phyloP scores from a whole-genome alignment of 2,113 vertebrate genomes.

The Pomatostomus ruficeps region DNA sequence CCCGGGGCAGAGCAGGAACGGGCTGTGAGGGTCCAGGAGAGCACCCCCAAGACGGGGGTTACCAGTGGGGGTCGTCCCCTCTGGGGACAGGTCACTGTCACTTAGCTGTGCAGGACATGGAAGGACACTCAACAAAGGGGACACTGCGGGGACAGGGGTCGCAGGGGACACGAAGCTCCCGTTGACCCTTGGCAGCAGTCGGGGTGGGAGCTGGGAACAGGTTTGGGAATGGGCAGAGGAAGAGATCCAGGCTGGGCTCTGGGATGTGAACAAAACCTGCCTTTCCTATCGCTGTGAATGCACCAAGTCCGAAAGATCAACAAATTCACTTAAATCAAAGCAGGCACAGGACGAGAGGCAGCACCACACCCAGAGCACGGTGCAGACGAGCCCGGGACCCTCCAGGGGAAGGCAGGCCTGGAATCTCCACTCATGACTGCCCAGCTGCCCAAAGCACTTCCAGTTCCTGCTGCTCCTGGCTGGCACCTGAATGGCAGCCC shows the following conservation, averaged over 20 bases:
- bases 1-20: fast-evolving
- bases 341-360: not conserved
- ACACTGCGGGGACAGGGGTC: not conserved
- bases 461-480: not conserved
- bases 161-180: not conserved
- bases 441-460: not conserved
- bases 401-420: not conserved
- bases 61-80: not conserved
- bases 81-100: fast-evolving
- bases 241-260: not conserved
- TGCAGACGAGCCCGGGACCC: not conserved
- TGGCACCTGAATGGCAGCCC: not conserved
- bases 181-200: fast-evolving
- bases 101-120: fast-evolving
- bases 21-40: not conserved
- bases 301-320: not conserved
- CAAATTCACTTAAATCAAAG: not conserved
- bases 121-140: not conserved
- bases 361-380: not conserved
- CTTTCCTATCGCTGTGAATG: fast-evolving
- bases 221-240: not conserved
- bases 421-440: not conserved
- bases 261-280: not conserved
- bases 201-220: not conserved
- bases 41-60: fast-evolving